phyloP scores from a whole-genome alignment of 1,140 invertebrate genomes.

The Prorops nasuta region DNA sequence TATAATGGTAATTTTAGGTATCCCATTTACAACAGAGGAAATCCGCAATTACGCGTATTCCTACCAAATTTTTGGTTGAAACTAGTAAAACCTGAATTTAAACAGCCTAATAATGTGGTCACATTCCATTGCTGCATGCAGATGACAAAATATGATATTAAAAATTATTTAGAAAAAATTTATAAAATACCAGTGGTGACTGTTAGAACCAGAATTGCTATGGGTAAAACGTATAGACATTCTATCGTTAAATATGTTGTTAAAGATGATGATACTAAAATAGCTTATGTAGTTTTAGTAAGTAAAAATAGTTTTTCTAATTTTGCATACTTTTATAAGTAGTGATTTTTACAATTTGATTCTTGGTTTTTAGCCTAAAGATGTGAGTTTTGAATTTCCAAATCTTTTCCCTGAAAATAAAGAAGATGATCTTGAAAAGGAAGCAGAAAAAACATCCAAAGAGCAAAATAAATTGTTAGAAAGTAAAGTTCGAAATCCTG shows the following conservation, averaged over 20 bases:
- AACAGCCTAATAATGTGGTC: constrained; percentile 73
- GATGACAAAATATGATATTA: constrained; percentile 82
- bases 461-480: constrained; percentile 52
- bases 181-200: constrained; percentile 78
- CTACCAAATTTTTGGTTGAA: constrained; percentile 96
- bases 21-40: constrained; percentile 83
- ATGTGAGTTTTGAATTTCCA: constrained; percentile 60
- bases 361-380: constrained; percentile 54
- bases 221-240: constrained; percentile 62
- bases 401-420: constrained; percentile 50
- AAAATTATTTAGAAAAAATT: constrained; percentile 93
- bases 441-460: constrained; percentile 53
- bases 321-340: constrained; percentile 5
- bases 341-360: constrained; percentile 4
- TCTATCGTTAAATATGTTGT: constrained; percentile 62
- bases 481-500: constrained; percentile 56
- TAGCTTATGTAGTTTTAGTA: constrained; percentile 80
- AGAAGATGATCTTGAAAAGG: constrained; percentile 30
- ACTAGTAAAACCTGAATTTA: constrained; percentile 65
- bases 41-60: constrained; percentile 86
- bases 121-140: constrained; percentile 82
- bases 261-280: constrained; percentile 83
- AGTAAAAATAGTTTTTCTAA: constrained; percentile 34
- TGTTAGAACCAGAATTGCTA: constrained; percentile 69
- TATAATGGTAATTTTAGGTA: constrained; percentile 61